These are phyloP conservation scores for Plebejus melissa DNA, from an alignment of 2,888 invertebrate species.

Conservation along the genomic window DNA sequence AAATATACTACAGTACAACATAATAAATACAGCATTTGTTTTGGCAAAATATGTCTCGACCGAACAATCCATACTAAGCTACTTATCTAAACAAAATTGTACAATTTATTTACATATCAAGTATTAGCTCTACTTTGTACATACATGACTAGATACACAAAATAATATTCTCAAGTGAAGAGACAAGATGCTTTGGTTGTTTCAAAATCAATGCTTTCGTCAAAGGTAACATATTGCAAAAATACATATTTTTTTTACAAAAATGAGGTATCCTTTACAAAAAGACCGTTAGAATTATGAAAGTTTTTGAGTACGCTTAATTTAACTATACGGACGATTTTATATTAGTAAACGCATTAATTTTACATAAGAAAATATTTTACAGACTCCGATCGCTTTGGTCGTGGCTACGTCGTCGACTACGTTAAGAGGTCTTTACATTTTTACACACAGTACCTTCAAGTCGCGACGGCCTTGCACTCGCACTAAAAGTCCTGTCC, in stretches of 20 bases:
- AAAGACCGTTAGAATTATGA: conserved; percentile 16
- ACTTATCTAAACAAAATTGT: conserved; percentile 46
- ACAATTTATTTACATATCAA: conserved; percentile 46
- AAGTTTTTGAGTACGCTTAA: neutral
- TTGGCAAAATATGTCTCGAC: conserved; percentile 40
- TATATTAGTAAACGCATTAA: conserved; percentile 28
- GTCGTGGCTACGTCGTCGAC: conserved; percentile 29
- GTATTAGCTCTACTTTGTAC: conserved; percentile 63
- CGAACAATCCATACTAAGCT: conserved; percentile 39
- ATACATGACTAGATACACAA: conserved; percentile 62
- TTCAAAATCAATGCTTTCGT: conserved; percentile 28
- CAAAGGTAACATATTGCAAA: conserved; percentile 23
- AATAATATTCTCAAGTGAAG: conserved; percentile 18
- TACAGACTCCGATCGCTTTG: conserved; percentile 31
- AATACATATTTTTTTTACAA: conserved; percentile 15
- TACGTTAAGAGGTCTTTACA: conserved; percentile 28
- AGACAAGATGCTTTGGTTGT: neutral
- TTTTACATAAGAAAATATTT: conserved; percentile 21
- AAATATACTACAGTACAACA: conserved; percentile 63
- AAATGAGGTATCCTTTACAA: conserved; percentile 11
- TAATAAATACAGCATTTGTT: conserved; percentile 49
- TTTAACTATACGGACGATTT: conserved; percentile 33
- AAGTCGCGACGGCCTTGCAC: conserved; percentile 38
- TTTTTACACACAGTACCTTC: conserved; percentile 33
- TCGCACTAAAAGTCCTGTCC: conserved; percentile 52